A percentile compares a stretch with the other conserved stretches of the same genome.
phyloP scores from a whole-genome alignment of 1,140 invertebrate species.

The Sycobia sp. region DNA sequence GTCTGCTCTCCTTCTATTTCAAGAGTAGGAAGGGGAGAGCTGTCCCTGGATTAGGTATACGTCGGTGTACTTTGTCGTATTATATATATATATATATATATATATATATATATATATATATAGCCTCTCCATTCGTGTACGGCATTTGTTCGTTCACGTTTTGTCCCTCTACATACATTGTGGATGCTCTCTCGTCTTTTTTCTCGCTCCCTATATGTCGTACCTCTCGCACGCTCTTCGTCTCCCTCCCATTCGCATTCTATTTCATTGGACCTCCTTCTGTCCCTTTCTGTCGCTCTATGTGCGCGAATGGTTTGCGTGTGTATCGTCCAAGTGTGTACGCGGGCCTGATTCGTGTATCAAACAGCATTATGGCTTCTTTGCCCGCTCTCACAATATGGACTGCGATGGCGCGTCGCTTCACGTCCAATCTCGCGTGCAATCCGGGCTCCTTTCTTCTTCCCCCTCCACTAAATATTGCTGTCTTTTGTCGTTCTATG shows the following conservation, averaged over 20 bases:
- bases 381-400: slow-evolving; percentile 9
- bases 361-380: slow-evolving; percentile 24
- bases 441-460: background rate
- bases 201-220: slow-evolving; percentile 4
- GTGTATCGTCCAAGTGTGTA: background rate
- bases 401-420: background rate
- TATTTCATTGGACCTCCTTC: background rate
- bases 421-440: slow-evolving; percentile 17
- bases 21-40: no score
- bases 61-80: slow-evolving; percentile 25
- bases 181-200: no score
- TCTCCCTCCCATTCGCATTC: background rate
- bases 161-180: slow-evolving; percentile 26
- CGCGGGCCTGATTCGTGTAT: slow-evolving; percentile 19
- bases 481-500: background rate
- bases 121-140: no score
- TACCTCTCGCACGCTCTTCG: background rate
- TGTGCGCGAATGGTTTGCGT: background rate
- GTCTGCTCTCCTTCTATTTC: slow-evolving; percentile 28
- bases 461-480: background rate
- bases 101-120: no score
- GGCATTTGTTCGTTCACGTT: no score
- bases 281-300: background rate
- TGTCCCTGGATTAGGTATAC: slow-evolving; percentile 11
- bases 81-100: no score